Evolutionary conservation across 2,797 vertebrate genomes (phyloP).

Genomic region (Onychomys torridus): DNA sequence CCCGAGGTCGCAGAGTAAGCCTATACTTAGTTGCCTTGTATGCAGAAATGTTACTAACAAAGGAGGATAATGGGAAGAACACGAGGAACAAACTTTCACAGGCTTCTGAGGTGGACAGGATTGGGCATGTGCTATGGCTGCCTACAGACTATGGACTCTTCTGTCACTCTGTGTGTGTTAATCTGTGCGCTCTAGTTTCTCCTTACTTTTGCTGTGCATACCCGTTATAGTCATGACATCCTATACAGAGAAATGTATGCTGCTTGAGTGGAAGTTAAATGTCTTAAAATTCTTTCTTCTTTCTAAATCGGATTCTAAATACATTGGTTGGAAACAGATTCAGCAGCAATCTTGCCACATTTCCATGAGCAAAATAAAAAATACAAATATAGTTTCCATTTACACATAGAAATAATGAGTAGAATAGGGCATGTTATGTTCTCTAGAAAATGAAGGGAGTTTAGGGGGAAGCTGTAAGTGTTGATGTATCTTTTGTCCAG

Average conservation of each 20-base stretch:
- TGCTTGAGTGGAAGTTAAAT: conserved; percentile 62
- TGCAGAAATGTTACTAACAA: conserved; percentile 32
- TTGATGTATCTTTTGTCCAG: conserved; percentile 81
- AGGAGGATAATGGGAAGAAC: conserved; percentile 26
- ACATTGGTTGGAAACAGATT: conserved; percentile 73
- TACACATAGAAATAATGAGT: conserved; percentile 75
- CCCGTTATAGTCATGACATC: conserved; percentile 54
- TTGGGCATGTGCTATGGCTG: not conserved
- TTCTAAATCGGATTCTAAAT: conserved; percentile 70
- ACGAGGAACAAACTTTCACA: not conserved
- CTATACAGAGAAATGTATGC: conserved; percentile 52
- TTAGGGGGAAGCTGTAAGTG: conserved; percentile 74
- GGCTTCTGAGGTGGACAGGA: conserved; percentile 15
- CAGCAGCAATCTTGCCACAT: conserved; percentile 38
- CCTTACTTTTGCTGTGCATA: conserved; percentile 65
- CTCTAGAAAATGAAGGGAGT: conserved; percentile 74
- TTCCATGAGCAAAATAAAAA: conserved; percentile 72
- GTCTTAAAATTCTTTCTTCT: conserved; percentile 70
- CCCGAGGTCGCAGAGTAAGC: not conserved
- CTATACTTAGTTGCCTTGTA: not conserved
- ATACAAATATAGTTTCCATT: conserved; percentile 73
- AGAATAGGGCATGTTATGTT: conserved; percentile 77
- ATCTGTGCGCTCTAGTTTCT: conserved; percentile 8
- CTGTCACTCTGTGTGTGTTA: conserved; percentile 52
- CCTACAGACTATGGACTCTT: not conserved